Evolutionary conservation across 2,888 invertebrate genomes (phyloP).

Genomic region (Drosophila helvetica): DNA sequence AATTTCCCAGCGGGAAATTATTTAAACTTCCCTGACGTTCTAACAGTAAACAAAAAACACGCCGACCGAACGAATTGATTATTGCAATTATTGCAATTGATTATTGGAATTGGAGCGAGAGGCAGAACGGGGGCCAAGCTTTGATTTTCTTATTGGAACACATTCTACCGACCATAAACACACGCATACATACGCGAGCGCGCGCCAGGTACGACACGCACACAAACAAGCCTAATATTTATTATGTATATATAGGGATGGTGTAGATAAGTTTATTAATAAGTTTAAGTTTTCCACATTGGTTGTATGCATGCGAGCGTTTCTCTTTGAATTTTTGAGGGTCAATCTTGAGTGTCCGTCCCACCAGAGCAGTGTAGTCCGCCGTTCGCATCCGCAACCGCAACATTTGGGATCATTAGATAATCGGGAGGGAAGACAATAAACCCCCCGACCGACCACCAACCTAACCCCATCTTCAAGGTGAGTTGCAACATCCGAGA

Average conservation of each 20-base stretch:
- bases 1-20: too few species aligned
- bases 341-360: not conserved
- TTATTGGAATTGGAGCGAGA: conserved; percentile 32
- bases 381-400: not conserved
- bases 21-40: too few species aligned
- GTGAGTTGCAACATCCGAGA: conserved; percentile 8
- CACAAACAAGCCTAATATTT: conserved; percentile 2
- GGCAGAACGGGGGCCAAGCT: conserved; percentile 31
- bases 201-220: conserved; percentile 5
- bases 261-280: conserved; percentile 69
- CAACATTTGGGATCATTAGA: conserved; percentile 31
- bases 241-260: conserved; percentile 43
- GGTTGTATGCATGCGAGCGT: conserved; percentile 14
- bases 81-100: too few species aligned
- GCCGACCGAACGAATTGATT: too few species aligned
- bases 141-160: conserved; percentile 33
- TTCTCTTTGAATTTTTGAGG: conserved; percentile 25
- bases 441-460: not conserved
- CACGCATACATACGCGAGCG: conserved; percentile 7
- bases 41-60: too few species aligned
- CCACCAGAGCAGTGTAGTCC: not conserved
- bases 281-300: conserved; percentile 13
- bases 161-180: conserved; percentile 16
- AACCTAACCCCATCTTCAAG: conserved; percentile 12
- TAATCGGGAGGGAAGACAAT: conserved; percentile 16